A percentile compares a stretch with the other conserved stretches of the same genome.
phyloP scores from a whole-genome alignment of 2,888 invertebrate species.

The Epinotia brunnichana region DNA sequence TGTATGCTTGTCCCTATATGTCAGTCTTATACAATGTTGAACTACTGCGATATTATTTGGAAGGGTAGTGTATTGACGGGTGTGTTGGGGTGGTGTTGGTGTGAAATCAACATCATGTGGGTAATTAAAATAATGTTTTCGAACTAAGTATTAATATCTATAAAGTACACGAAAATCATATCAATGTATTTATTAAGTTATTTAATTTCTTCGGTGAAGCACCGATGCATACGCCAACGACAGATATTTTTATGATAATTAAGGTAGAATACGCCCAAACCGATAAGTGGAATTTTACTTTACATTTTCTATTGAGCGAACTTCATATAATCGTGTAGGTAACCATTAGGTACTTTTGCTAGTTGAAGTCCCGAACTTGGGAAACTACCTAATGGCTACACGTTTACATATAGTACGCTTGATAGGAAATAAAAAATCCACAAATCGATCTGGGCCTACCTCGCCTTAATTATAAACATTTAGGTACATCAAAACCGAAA shows the following conservation, averaged over 20 bases:
- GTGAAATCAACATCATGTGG: slow-evolving; percentile 39
- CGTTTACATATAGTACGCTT: too few relatives aligned
- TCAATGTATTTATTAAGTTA: slow-evolving; percentile 35
- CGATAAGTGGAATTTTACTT: too few relatives aligned
- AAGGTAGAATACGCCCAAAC: too few relatives aligned
- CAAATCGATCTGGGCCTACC: too few relatives aligned
- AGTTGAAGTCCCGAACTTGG: too few relatives aligned
- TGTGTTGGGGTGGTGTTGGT: slow-evolving; percentile 37
- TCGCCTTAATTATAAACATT: too few relatives aligned
- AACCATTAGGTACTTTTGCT: too few relatives aligned
- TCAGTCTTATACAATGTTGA: slow-evolving; percentile 10
- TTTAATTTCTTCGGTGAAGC: slow-evolving; percentile 46
- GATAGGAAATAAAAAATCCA: too few relatives aligned
- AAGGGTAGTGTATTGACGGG: slow-evolving; percentile 29
- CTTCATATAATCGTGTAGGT: too few relatives aligned
- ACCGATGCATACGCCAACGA: slow-evolving; percentile 51
- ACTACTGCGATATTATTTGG: background rate
- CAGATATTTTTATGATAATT: background rate
- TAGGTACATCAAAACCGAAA: too few relatives aligned
- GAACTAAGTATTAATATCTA: slow-evolving; percentile 30
- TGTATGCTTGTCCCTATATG: background rate
- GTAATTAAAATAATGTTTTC: slow-evolving; percentile 36
- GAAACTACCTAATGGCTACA: too few relatives aligned
- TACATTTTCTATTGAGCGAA: too few relatives aligned
- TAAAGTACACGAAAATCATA: slow-evolving; percentile 20